phyloP scores from a whole-genome alignment of 2,797 vertebrate genomes.

The Gallinago nigripennis region DNA sequence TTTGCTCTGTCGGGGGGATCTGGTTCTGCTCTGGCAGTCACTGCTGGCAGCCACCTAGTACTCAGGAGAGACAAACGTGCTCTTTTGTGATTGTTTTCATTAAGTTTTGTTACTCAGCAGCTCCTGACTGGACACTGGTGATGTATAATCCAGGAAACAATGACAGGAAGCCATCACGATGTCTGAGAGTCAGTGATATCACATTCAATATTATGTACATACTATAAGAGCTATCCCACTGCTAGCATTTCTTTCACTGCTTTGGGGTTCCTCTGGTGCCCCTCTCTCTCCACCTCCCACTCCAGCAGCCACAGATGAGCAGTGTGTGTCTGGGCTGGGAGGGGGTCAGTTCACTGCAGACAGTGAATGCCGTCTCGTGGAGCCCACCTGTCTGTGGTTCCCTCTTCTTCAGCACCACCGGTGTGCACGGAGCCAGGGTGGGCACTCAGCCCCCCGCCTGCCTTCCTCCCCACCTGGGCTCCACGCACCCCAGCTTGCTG shows the following conservation, averaged over 20 bases:
- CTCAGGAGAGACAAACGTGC: neutral
- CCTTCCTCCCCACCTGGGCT: neutral
- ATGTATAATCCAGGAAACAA: neutral
- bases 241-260: neutral
- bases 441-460: neutral
- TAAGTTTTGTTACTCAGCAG: neutral
- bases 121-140: neutral
- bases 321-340: neutral
- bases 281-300: neutral
- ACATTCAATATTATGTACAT: neutral
- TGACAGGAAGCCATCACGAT: neutral
- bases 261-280: neutral
- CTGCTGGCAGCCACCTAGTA: accelerated
- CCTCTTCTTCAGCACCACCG: neutral
- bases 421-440: accelerated
- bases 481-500: neutral
- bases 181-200: neutral
- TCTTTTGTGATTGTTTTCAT: neutral
- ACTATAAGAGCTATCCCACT: neutral
- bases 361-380: accelerated
- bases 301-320: accelerated
- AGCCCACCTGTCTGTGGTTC: neutral
- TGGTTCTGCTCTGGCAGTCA: neutral
- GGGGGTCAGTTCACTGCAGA: accelerated
- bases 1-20: neutral